Base-by-base conservation (phyloP, 2,113 vertebrate species). In the Oceanodroma tethys region DNA sequence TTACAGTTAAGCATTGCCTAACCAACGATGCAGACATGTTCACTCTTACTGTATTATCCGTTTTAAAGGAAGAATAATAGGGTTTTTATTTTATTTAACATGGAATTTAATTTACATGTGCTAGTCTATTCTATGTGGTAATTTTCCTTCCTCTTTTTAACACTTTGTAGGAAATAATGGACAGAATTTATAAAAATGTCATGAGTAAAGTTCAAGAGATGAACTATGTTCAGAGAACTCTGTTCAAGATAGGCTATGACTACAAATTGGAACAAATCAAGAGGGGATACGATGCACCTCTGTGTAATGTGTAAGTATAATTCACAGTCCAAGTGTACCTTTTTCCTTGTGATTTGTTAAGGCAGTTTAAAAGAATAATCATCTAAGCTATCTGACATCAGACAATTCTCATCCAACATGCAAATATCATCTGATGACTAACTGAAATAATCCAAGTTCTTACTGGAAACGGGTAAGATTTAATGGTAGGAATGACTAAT, bases 151-250 rank as follows among this genome's bases (percentile, higher is more conserved):
- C n/a, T n/a, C 16, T 97, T 94, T 89, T 81, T 32, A 79, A 93
- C 47, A 13, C 25, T 68, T 84, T 60, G 8, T 86, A 99, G 99
- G 99, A 99, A 99, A 99, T 99, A 59, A 99, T 99, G 99, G 99
- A 99, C 96, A 99, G 99, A 84, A 99, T 99, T 98, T 99, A 99
- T 97, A 99, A 99, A 97, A 99, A 99, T 8, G 99, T 99, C 80
- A 99, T 99, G 99, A 99, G 98, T 91, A 99, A 99, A 98, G 99
- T 99, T 71, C 99, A 99, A 96, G 99, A 99, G 97, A 99, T 99
- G 99, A 99, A 98, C 92, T 98, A 98, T 34, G 60, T 99, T 85
- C 99, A 99, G 98, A 99, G 98, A 98, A 99, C 99, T 34, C 95
- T 99, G 70, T 99, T 99, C 97, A 99, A 99, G 78, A 97, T 99